Evolutionary conservation across 2,888 invertebrate genomes (phyloP), one percentile per base, ranked within the genome.

Genomic region (Alloplasta piceator): DNA sequence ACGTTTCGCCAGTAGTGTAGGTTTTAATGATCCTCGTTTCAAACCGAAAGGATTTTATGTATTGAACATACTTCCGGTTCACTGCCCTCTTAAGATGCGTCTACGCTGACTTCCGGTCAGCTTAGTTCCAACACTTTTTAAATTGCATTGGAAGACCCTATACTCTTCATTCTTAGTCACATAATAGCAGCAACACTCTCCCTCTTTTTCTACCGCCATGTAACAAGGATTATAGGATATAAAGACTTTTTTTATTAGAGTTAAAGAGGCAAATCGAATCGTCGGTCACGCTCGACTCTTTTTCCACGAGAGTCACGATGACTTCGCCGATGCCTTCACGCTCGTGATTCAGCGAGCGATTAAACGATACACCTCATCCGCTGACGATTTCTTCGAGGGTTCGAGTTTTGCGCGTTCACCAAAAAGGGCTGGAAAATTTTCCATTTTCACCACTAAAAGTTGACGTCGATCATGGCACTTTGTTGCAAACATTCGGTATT

Each of bases 321-420:
- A 66, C 64, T 10, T 26, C 12, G 12, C 52, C 43, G 61, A 55
- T 55, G 73, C 70, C 61, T 81, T 82, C 78, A 82, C 78, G 78
- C 81, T 78, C 75, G 75, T 75, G 81, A 78, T 82, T 78, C 81
- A 74, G 78, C 78, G 71, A 82, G 70, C 78, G 81, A 82, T 82
- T 82, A 82, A 78, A 82, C 78, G 71, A 75, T 78, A 75, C 71
- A 55, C 67, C 75, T 81, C 81, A 70, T 78, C 60, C n/a, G 26
- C 61, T 67, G 12, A 43, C 43, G 39, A 12, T 52, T 16, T 64
- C 39, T 50, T 48, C 41, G 56, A 41, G 58, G 63, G 56, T 41
- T 55, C 55, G 6, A 16, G 26, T 12, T 16, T 64, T 61, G 50
- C 68, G 60, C 9, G 56, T 48, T 50, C 7, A 10, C 16, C 9